phyloP scores from a whole-genome alignment of 2,888 invertebrate genomes.

The Diaperis boleti region DNA sequence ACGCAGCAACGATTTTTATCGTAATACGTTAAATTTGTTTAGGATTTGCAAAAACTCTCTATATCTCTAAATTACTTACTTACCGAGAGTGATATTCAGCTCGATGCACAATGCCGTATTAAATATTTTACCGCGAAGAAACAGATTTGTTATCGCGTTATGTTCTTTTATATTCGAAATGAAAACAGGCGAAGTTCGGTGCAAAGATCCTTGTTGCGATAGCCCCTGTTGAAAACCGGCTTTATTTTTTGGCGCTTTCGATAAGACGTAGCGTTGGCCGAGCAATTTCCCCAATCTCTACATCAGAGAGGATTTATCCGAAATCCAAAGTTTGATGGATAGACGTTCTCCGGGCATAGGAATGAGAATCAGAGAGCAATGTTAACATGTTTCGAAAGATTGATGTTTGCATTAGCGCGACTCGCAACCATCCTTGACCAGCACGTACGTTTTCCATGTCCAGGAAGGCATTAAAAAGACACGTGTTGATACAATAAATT shows the following conservation, averaged over 20 bases:
- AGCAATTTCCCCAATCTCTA: constrained; percentile 30
- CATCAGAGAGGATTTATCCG: constrained; percentile 33
- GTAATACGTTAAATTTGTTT: no score
- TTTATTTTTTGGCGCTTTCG: constrained; percentile 24
- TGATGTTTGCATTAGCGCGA: constrained; percentile 39
- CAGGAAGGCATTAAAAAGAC: constrained; percentile 39
- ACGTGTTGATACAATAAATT: constrained; percentile 45
- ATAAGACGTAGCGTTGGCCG: constrained; percentile 17
- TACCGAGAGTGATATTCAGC: no score
- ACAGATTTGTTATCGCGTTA: no score
- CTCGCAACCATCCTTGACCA: constrained; percentile 27
- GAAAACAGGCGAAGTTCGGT: not conserved
- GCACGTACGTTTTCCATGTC: constrained; percentile 35
- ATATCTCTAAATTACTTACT: no score
- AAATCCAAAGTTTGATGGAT: constrained; percentile 39
- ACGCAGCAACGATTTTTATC: no score
- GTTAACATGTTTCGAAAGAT: constrained; percentile 42
- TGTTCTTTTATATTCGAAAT: no score
- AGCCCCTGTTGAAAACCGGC: not conserved
- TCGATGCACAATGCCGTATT: no score
- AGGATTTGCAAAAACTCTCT: no score
- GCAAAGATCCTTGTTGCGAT: not conserved
- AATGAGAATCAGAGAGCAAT: constrained; percentile 37
- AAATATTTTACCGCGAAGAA: no score
- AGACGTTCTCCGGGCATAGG: constrained; percentile 32